Base-by-base conservation (phyloP, 2,888 invertebrate species). In the Temnothorax unifasciatus region DNA sequence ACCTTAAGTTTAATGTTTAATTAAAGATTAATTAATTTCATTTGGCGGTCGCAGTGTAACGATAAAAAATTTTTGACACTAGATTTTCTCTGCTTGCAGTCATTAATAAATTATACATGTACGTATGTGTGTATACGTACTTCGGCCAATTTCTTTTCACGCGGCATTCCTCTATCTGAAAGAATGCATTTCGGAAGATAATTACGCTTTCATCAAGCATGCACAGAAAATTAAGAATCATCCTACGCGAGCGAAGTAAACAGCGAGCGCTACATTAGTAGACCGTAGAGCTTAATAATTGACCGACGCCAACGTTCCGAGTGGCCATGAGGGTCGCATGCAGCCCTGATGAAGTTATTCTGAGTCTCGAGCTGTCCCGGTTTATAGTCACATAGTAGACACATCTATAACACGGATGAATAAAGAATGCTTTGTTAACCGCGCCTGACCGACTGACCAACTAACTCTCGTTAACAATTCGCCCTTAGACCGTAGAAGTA, bases 371-470 rank as follows among this genome's bases (percentile, higher is more conserved):
- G 73, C 79, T 81, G 79, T 71, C 79, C 79, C 38, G 79, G 73
- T 81, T 81, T 73, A 59, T 57, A 81, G 73, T 47, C 34, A 59
- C 73, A 38, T 38, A 13, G 25, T 21, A 38, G 79, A 71, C 21
- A 71, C 71, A 25, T 79, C 21, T 57, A 47, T 79, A 81, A 73
- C 44, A 21, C 38, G 73, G 21, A 59, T 81, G 73, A 81, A 81
- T 81, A 81, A 77, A 73, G 71, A 73, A 81, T 59, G 71, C 73
- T 81, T 59, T 59, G 79, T 81, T 81, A 81, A 73, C 47, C 38
- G 34, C 25, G 38, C 9, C 38, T 81, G 79, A 81, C 79, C 79
- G 79, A 81, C 79, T 81, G 79, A 81, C 79, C 79, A 73, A 81
- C 79, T 71, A 59, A 79, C 47, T 71, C 79, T 59, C 59, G 73